These are phyloP conservation scores for Acheta domesticus DNA, from an alignment of 2,888 invertebrate species.

Conservation along the genomic window DNA sequence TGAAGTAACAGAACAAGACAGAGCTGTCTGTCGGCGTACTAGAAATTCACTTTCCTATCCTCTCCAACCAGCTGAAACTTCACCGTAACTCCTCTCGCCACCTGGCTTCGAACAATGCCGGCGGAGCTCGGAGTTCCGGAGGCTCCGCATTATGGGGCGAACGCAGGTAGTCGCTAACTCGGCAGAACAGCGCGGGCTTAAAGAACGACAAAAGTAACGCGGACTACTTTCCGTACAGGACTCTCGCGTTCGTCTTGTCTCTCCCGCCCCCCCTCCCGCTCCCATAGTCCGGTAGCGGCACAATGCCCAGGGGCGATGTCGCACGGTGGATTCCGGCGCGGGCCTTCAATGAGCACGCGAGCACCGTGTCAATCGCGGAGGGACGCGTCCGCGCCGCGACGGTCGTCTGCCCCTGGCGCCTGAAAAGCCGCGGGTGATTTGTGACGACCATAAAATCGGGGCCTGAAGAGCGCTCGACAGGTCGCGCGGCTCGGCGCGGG, in stretches of 20 bases:
- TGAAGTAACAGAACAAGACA: too few species aligned
- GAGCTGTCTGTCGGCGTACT: too few species aligned
- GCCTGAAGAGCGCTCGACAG: not conserved
- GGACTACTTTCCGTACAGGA: not conserved
- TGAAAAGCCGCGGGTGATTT: not conserved
- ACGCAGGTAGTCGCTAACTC: not conserved
- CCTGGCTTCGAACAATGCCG: too few species aligned
- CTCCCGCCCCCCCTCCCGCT: too few species aligned
- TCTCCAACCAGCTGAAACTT: too few species aligned
- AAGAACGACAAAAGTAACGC: conserved; percentile 4
- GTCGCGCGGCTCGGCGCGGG: not conserved
- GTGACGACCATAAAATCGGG: not conserved
- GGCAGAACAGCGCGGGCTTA: not conserved
- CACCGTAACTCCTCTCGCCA: too few species aligned
- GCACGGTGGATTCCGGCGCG: not conserved
- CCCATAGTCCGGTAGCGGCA: not conserved
- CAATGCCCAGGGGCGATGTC: not conserved
- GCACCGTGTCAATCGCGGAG: not conserved
- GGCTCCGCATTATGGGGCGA: not conserved
- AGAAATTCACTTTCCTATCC: too few species aligned
- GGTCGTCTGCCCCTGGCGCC: not conserved
- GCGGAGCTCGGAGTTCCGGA: too few species aligned
- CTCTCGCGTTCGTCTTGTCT: too few species aligned
- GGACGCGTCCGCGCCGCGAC: too few species aligned
- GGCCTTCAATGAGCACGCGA: not conserved